Conservation (phyloP, 23 tunicate species). For the Trididemnum nubilum region DNA sequence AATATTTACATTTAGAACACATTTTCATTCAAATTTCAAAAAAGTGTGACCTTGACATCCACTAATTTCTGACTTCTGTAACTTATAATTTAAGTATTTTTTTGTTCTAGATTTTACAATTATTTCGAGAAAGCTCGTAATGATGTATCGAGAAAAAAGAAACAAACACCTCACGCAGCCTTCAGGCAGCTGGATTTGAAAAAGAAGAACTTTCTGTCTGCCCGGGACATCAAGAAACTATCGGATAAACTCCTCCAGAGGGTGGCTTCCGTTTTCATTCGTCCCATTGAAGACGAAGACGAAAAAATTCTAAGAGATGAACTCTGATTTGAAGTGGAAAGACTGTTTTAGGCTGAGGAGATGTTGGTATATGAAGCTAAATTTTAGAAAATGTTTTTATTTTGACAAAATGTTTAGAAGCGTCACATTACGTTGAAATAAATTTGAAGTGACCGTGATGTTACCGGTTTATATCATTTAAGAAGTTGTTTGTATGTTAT, state of each 20-base stretch:
- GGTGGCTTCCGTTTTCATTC: conserved; percentile 54
- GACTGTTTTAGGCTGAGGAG: neutral
- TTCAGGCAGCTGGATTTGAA: conserved; percentile 90
- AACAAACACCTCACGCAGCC: conserved; percentile 91
- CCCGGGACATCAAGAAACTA: conserved; percentile 66
- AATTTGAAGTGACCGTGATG: too few species aligned
- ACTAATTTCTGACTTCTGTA: too few species aligned
- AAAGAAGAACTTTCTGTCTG: conserved; percentile 82
- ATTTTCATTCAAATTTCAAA: too few species aligned
- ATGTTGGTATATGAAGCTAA: neutral
- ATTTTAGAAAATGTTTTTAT: too few species aligned
- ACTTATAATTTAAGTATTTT: too few species aligned
- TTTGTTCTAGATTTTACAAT: conserved; percentile 58
- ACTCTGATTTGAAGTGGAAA: conserved; percentile 36
- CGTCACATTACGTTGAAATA: too few species aligned
- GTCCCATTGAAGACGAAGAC: conserved; percentile 63
- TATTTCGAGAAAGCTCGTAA: conserved; percentile 84
- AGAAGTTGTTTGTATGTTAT: too few species aligned
- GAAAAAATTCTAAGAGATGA: conserved; percentile 64
- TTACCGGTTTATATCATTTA: too few species aligned
- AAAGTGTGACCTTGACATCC: too few species aligned
- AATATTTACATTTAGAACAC: too few species aligned
- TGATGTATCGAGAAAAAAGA: conserved; percentile 62
- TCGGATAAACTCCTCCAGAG: conserved; percentile 60
- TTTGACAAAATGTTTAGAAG: too few species aligned